Evolutionary conservation across 2,113 vertebrate genomes (phyloP), one percentile per base, ranked within the genome.

Genomic region (Ictidomys tridecemlineatus): DNA sequence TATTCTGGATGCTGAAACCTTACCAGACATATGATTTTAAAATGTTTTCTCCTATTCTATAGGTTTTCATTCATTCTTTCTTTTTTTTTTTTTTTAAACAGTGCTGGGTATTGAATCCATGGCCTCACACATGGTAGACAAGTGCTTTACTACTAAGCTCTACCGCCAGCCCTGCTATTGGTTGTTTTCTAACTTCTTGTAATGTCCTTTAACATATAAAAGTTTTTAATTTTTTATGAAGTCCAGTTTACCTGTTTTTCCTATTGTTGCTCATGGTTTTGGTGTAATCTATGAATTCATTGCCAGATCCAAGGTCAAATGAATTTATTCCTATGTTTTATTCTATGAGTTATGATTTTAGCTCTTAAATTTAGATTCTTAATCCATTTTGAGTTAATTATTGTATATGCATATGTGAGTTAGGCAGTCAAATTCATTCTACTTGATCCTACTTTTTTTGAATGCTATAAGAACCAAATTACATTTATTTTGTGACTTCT

Each of bases 401-500:
- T 77, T 72, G 6, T 86, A 20, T 34, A 0, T 67, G 34, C 8
- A 45, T 45, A 45, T 76, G 3, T 82, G 51, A 94, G 24, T 28
- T 74, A 86, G 51, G 74, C 8, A 11, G 79, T 17, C 58, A 72
- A 30, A 80, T 48, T 83, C 45, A 84, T 92, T 89, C 69, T 80
- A 16, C 73, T 48, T 89, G 34, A 56, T 89, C 84, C 18, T 70
- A 2, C 73, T 69, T 95, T 97, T 97, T 92, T n/a, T 74, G 87
- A 87, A 20, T 91, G 32, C 51, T 78, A 0, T 67, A 74, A 78
- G 78, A 48, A 39, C 51, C 48, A n/a, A 70, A 58, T 51, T 67
- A 30, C 56, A 37, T 74, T 39, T 32, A 88, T 37, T 45, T 24
- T 67, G n/a, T 84, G 48, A 58, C 82, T 58, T 89, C 51, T 86